These are phyloP conservation scores for Isichthys henryi DNA, from an alignment of 2,113 vertebrate species.

Conservation along the genomic window DNA sequence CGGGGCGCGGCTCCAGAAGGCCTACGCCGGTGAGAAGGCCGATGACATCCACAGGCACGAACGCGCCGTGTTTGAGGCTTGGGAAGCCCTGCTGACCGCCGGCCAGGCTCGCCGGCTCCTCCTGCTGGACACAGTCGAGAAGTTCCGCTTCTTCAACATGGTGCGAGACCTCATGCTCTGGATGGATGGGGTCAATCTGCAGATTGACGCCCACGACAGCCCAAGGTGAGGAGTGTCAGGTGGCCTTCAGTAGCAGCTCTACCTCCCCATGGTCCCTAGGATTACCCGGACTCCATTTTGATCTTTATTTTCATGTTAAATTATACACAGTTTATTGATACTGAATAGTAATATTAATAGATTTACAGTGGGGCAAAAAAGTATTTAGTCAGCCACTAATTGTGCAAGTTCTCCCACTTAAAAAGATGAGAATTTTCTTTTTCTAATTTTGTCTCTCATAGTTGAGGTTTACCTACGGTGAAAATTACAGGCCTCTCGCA, in stretches of 20 bases:
- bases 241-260: neutral
- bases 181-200: slow-evolving; percentile 87
- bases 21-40: slow-evolving; percentile 85
- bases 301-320: neutral
- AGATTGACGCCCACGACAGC: slow-evolving; percentile 74
- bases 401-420: too few relatives aligned
- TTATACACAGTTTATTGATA: neutral
- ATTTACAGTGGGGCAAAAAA: too few relatives aligned
- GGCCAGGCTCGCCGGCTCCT: slow-evolving; percentile 77
- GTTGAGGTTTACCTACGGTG: too few relatives aligned
- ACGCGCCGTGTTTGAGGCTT: slow-evolving; percentile 74
- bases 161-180: slow-evolving; percentile 85
- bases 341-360: neutral
- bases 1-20: slow-evolving; percentile 74
- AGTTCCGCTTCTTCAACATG: slow-evolving; percentile 84
- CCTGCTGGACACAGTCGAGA: slow-evolving; percentile 78
- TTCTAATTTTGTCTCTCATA: too few relatives aligned
- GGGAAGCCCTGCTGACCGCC: slow-evolving; percentile 72
- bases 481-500: too few relatives aligned
- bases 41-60: slow-evolving; percentile 80
- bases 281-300: neutral
- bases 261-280: neutral
- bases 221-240: slow-evolving; percentile 59
- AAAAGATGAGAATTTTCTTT: too few relatives aligned
- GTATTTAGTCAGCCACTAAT: too few relatives aligned